Conservation (phyloP, 1,140 invertebrate genomes). For the Brachionus paranguensis region DNA sequence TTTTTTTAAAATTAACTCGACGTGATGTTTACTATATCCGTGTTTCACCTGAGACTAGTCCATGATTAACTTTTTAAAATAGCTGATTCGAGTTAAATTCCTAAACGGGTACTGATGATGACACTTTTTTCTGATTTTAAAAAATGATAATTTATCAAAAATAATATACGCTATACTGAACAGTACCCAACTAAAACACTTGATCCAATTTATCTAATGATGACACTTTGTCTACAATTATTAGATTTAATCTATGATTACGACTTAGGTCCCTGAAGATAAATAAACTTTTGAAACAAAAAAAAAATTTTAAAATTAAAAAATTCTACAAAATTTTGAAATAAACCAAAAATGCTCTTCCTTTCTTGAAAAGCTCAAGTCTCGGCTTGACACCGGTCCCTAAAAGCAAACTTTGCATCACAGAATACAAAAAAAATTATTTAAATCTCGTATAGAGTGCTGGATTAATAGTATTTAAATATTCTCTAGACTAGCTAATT, state of each 20-base stretch:
- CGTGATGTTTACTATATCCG: slow-evolving; percentile 14
- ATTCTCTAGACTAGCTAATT: neutral
- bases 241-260: slow-evolving; percentile 15
- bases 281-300: neutral
- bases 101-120: slow-evolving; percentile 8
- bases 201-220: slow-evolving; percentile 1
- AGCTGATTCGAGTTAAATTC: slow-evolving; percentile 2
- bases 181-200: neutral
- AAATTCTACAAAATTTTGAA: neutral
- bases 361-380: neutral
- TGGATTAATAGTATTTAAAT: neutral
- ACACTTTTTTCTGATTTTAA: neutral
- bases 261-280: slow-evolving; percentile 34
- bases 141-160: neutral
- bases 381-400: neutral
- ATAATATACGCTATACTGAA: slow-evolving; percentile 28
- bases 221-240: slow-evolving; percentile 5
- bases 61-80: neutral
- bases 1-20: neutral
- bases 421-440: neutral
- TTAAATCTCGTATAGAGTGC: neutral
- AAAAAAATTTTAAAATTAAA: neutral
- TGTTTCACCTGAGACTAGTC: slow-evolving; percentile 33
- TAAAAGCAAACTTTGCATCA: no score
- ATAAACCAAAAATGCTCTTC: neutral